Conservation (phyloP, 2,888 invertebrate species). For the Hirtodrosophila trivittata region DNA sequence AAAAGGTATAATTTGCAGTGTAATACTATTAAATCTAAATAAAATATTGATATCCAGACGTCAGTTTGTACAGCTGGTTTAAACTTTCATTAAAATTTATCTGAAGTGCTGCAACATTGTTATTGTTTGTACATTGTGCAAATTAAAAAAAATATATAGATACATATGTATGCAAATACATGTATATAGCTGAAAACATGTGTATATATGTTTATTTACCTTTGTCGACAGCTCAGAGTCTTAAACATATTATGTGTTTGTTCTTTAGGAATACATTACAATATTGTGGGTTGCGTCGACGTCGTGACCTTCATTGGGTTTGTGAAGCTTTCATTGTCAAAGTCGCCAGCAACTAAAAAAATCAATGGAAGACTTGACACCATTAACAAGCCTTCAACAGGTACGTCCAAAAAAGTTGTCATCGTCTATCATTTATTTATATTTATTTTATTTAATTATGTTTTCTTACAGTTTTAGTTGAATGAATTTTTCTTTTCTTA, state of each 20-base stretch:
- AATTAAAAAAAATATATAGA: constrained; percentile 12
- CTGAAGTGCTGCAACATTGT: not conserved
- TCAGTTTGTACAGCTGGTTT: not conserved
- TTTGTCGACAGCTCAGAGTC: not conserved
- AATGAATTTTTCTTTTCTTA: constrained; percentile 38
- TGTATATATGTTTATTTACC: constrained; percentile 5
- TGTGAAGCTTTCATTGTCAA: constrained; percentile 60
- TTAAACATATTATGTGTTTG: constrained; percentile 13
- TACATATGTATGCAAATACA: not conserved
- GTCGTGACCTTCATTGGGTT: constrained; percentile 65
- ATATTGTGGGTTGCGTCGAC: constrained; percentile 30
- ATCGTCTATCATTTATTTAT: constrained; percentile 10
- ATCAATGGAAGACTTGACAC: constrained; percentile 79
- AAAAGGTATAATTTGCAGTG: constrained; percentile 27
- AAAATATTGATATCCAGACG: too few species aligned
- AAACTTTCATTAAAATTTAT: not conserved
- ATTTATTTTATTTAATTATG: constrained; percentile 32
- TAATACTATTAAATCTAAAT: not conserved
- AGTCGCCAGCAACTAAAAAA: constrained; percentile 49
- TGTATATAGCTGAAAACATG: constrained; percentile 1
- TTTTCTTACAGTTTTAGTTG: constrained; percentile 59
- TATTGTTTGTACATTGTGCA: constrained; percentile 42
- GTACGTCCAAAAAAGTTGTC: constrained; percentile 41
- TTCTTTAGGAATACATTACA: constrained; percentile 28
- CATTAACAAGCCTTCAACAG: constrained; percentile 76